phyloP scores from a whole-genome alignment of 2,888 invertebrate genomes.

The Entomobrya proxima region DNA sequence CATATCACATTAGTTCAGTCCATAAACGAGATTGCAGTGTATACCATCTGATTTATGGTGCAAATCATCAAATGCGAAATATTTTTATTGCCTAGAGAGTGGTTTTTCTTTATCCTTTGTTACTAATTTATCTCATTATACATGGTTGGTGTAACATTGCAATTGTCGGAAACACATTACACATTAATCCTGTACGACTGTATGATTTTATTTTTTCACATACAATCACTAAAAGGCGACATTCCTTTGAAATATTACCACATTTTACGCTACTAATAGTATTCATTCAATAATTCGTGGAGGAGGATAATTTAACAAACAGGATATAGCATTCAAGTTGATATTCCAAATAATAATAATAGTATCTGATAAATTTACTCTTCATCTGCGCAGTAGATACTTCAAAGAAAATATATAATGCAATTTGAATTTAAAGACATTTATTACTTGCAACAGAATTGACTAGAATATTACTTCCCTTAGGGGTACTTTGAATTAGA shows the following conservation, averaged over 20 bases:
- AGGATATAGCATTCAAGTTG: no score
- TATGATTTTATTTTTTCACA: constrained; percentile 34
- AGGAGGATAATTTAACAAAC: no score
- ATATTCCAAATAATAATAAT: no score
- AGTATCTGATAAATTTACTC: no score
- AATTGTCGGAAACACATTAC: constrained; percentile 50
- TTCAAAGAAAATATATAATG: no score
- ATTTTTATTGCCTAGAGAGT: constrained; percentile 14
- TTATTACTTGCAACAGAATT: neutral
- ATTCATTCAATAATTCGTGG: no score
- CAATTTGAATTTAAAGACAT: neutral
- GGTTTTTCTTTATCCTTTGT: neutral
- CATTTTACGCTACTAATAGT: no score
- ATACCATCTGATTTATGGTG: constrained; percentile 30
- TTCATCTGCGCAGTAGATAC: no score
- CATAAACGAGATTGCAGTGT: constrained; percentile 16
- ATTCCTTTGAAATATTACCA: no score
- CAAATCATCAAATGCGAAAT: constrained; percentile 25
- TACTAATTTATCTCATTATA: constrained; percentile 40
- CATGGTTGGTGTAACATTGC: neutral
- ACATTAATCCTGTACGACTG: constrained; percentile 1
- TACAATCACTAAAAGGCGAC: neutral
- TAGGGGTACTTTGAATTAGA: neutral
- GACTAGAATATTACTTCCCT: neutral
- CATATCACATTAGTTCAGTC: neutral